phyloP scores from a whole-genome alignment of 2,113 vertebrate genomes.

The Chaetorhynchus papuensis region DNA sequence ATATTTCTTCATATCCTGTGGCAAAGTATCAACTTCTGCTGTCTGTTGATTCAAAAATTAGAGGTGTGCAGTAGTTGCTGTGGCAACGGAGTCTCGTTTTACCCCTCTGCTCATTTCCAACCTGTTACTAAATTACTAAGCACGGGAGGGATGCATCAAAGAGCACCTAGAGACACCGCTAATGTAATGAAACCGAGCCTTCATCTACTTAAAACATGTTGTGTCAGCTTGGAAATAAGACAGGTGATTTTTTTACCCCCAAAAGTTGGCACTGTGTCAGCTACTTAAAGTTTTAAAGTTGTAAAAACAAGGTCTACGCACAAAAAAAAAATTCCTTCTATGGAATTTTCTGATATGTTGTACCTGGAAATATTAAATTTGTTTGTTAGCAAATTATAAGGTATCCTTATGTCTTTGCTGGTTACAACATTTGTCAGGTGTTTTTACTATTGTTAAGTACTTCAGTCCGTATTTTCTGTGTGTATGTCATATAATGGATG shows the following conservation, averaged over 20 bases:
- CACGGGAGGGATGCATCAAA: conserved; percentile 80
- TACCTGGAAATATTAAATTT: not conserved
- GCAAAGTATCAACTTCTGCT: conserved; percentile 74
- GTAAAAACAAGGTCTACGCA: conserved; percentile 19
- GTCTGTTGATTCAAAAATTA: conserved; percentile 73
- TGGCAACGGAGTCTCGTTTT: conserved; percentile 87
- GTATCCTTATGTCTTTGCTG: not conserved
- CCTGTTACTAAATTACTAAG: conserved; percentile 93
- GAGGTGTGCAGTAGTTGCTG: conserved; percentile 78
- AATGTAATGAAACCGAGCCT: conserved; percentile 87
- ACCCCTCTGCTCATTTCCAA: conserved; percentile 88
- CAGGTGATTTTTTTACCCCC: conserved; percentile 57
- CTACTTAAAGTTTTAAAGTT: conserved; percentile 73
- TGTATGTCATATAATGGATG: not conserved
- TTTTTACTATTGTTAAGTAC: not conserved
- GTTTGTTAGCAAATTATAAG: not conserved
- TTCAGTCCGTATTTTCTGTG: not conserved
- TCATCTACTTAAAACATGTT: conserved; percentile 77
- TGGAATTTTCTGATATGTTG: not conserved
- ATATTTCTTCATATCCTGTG: conserved; percentile 10
- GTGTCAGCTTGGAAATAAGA: conserved; percentile 81
- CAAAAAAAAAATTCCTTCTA: not conserved
- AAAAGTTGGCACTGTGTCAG: conserved; percentile 64
- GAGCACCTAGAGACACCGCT: conserved; percentile 78
- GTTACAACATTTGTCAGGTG: not conserved